These are phyloP conservation scores for Merops nubicus DNA, from an alignment of 2,113 vertebrate genomes.

Conservation along the genomic window DNA sequence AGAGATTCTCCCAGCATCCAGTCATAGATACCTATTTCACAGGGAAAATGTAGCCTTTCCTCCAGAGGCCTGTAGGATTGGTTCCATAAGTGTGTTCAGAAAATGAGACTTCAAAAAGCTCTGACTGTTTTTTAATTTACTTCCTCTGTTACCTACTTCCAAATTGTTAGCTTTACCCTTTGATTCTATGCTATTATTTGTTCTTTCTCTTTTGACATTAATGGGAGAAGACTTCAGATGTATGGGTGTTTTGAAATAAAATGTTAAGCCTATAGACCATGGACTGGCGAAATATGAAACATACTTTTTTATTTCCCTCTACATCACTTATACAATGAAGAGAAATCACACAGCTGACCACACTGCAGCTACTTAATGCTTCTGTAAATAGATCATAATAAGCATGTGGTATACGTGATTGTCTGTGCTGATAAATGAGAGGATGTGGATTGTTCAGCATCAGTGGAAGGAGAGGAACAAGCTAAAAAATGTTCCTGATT, in stretches of 20 bases:
- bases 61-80: not conserved
- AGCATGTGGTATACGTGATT: constrained; percentile 8
- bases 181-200: not conserved
- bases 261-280: not conserved
- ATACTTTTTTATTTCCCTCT: not conserved
- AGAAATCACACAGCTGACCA: constrained; percentile 40
- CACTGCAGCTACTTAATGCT: not conserved
- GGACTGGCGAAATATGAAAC: not conserved
- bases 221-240: not conserved
- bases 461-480: not conserved
- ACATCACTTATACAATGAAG: not conserved
- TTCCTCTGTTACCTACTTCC: not conserved
- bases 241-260: not conserved
- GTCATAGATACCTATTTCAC: not conserved
- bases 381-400: constrained; percentile 42
- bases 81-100: not conserved
- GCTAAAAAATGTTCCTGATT: constrained; percentile 39
- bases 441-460: constrained; percentile 8
- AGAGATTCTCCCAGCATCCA: not conserved
- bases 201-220: not conserved
- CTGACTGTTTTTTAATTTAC: not conserved
- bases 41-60: not conserved
- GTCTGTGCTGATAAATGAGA: constrained; percentile 31
- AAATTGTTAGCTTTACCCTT: not conserved
- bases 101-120: not conserved